These are phyloP conservation scores for Mormoops blainvillei DNA, from an alignment of 2,113 vertebrate genomes.

Conservation along the genomic window DNA sequence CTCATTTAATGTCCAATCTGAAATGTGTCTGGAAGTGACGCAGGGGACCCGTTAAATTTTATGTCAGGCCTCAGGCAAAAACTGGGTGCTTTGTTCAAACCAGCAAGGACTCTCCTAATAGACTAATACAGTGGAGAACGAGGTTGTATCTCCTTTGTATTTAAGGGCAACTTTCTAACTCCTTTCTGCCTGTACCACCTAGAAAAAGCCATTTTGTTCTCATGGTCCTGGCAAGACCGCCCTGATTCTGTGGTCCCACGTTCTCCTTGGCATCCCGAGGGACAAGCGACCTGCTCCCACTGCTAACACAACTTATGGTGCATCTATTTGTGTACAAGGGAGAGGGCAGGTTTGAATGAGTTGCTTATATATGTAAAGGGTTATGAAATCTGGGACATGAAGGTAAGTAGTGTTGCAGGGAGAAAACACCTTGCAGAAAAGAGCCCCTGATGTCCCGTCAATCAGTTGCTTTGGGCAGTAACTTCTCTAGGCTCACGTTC, in stretches of 20 bases:
- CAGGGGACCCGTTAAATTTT: not conserved
- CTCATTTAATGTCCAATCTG: not conserved
- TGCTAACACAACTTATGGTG: not conserved
- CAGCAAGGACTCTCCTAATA: not conserved
- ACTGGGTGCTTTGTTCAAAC: not conserved
- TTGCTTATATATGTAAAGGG: not conserved
- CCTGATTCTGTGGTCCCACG: too few relatives aligned
- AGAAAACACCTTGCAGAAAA: not conserved
- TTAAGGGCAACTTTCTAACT: not conserved
- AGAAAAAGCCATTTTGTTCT: not conserved
- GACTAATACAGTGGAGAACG: not conserved
- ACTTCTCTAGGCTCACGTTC: not conserved
- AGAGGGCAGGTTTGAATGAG: not conserved
- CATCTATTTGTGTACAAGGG: not conserved
- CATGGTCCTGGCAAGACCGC: rapidly evolving
- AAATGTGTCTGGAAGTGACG: not conserved
- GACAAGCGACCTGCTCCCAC: not conserved
- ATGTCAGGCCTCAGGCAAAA: not conserved
- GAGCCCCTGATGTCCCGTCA: not conserved
- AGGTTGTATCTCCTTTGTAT: not conserved
- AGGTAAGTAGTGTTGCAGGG: not conserved
- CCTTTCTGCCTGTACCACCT: not conserved
- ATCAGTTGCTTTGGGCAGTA: not conserved
- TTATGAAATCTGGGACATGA: not conserved
- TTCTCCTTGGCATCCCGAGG: not conserved